A percentile compares a stretch with the other conserved stretches of the same genome.
Evolutionary conservation across 1,140 invertebrate genomes (phyloP).

Genomic region (Scaptomyza montana): DNA sequence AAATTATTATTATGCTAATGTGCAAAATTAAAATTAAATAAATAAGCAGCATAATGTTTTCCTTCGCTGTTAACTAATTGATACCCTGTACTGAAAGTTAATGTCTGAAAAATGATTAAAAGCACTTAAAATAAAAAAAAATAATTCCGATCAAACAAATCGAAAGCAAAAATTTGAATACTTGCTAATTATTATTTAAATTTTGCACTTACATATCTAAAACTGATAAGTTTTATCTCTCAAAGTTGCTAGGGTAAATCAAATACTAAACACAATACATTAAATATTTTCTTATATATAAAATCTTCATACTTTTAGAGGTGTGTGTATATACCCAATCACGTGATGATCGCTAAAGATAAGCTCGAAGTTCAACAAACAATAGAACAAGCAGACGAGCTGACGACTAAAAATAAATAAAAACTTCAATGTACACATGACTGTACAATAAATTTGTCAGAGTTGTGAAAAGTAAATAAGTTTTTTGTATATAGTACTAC

Average conservation of each 20-base stretch:
- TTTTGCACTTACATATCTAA: no score
- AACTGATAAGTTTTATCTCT: no score
- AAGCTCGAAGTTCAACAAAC: neutral
- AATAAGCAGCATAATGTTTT: neutral
- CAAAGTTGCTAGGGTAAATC: no score
- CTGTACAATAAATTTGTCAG: neutral
- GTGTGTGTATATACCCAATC: no score
- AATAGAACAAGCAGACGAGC: neutral
- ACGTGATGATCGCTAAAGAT: neutral
- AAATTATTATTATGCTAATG: constrained; percentile 14
- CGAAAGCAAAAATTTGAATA: no score
- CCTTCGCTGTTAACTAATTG: neutral
- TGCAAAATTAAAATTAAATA: constrained; percentile 1
- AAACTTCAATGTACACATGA: neutral
- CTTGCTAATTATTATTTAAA: no score
- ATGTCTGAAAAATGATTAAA: neutral
- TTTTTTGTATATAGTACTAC: neutral
- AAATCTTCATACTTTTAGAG: no score
- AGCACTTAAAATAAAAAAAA: no score
- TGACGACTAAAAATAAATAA: neutral
- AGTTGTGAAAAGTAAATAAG: neutral
- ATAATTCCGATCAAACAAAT: neutral
- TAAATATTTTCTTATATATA: no score
- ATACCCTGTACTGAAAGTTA: neutral
- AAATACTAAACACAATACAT: no score